Base-by-base conservation (phyloP, 2,888 invertebrate species). In the Tanypteryx hageni region DNA sequence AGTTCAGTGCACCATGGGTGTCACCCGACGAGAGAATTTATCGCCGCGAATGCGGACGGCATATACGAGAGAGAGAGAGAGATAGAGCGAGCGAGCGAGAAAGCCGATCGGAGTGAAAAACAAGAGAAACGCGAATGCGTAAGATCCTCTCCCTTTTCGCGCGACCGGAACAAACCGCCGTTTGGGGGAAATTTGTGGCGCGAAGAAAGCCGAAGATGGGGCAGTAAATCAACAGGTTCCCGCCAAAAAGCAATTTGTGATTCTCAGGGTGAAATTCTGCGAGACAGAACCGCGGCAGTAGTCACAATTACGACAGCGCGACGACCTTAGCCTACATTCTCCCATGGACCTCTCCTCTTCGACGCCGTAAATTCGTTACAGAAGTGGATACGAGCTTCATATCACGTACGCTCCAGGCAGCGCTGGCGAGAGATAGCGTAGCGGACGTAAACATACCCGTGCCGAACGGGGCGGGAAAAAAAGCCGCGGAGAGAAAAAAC, bases 321-420 rank as follows among this genome's bases (percentile, higher is more conserved):
- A 22, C 68, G 76, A 76, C 76, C 76, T 76, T 76, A 76, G 76
- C 76, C 76, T 76, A 76, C 76, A 76, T 76, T 76, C 76, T 27
- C 4, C 22, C 44, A 2, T 27, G 76, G 76, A 27, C 76, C 76
- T 13, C 22, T 7, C 44, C 5, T 44, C 44, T 44, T 7, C 61
- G 16, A 22, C n/a, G 68, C 76, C 27, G 76, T 27, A 76, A 76
- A 76, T 76, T 76, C 76, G 13, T 27, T 76, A 11, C 68, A n/a
- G 68, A n/a, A 68, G 11, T 7, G 76, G 11, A 13, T 27, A 27
- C 44, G 44, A 44, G 44, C 44, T 44, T 44, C 44, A 44, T 44
- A 44, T 44, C 44, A 44, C 9, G 76, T 76, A 76, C 76, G 22
- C 7, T 22, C 27, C 76, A 13, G 76, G 76, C 27, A 76, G 44